A percentile compares a stretch with the other conserved stretches of the same genome.
Conservation (phyloP, 2,888 invertebrate species). For the Amiota communis region DNA sequence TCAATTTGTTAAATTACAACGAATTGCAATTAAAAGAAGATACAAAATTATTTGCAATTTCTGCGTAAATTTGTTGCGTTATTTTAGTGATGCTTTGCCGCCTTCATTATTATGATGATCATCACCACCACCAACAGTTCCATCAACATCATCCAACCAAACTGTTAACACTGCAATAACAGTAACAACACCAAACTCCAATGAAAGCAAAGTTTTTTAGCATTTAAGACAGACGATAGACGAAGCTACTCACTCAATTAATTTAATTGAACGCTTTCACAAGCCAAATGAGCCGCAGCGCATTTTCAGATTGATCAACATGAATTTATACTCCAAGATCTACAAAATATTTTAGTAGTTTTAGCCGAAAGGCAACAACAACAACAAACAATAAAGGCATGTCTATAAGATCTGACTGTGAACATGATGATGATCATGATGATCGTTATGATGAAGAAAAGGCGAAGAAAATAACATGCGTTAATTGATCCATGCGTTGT, state of each 20-base stretch:
- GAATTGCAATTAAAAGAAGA: not conserved
- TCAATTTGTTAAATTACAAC: not conserved
- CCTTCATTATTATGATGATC: not conserved
- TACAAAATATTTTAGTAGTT: no score
- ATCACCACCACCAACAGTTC: not conserved
- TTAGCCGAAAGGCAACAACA: not conserved
- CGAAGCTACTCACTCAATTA: constrained; percentile 52
- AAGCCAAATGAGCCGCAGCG: constrained; percentile 49
- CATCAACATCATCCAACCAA: not conserved
- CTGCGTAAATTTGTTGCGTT: not conserved
- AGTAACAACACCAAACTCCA: not conserved
- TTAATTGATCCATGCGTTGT: constrained; percentile 19
- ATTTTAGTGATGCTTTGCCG: not conserved
- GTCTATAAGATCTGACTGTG: not conserved
- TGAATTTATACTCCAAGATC: not conserved
- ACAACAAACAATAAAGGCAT: constrained; percentile 28
- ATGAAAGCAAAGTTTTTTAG: not conserved
- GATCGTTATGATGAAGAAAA: not conserved
- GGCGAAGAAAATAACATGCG: not conserved
- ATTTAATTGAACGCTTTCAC: constrained; percentile 71
- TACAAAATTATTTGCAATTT: not conserved
- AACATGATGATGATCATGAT: not conserved
- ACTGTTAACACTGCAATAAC: not conserved
- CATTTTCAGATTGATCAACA: constrained; percentile 24
- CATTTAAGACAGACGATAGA: constrained; percentile 35